phyloP scores from a whole-genome alignment of 2,113 vertebrate species.

The Cyphomyrus plagiostoma region DNA sequence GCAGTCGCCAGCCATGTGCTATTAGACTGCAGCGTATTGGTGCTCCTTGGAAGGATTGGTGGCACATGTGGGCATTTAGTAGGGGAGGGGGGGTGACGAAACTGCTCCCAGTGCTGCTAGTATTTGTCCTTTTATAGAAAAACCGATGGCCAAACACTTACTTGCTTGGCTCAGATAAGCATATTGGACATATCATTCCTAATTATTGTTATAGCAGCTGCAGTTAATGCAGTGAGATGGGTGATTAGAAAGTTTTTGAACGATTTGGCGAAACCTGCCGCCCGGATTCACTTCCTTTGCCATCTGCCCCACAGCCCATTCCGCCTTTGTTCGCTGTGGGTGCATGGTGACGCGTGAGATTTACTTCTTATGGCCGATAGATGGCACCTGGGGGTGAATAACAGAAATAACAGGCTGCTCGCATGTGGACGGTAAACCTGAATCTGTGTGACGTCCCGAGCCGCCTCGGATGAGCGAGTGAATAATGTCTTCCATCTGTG shows the following conservation, averaged over 20 bases:
- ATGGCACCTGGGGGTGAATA: neutral
- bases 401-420: neutral
- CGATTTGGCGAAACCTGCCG: neutral
- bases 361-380: neutral
- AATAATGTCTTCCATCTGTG: neutral
- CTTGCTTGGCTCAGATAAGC: neutral
- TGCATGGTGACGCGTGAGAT: neutral
- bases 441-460: neutral
- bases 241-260: neutral
- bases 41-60: neutral
- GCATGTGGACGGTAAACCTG: neutral
- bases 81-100: neutral
- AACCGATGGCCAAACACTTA: neutral
- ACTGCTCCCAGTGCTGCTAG: neutral
- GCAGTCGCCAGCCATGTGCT: neutral
- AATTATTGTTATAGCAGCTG: neutral
- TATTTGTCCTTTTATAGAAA: neutral
- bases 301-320: neutral
- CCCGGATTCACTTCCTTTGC: neutral
- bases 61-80: neutral
- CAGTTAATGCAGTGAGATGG: neutral
- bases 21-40: neutral
- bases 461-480: neutral
- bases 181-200: neutral
- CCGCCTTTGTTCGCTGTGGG: neutral